phyloP scores from a whole-genome alignment of 2,888 invertebrate genomes.

The Microchrysa polita region DNA sequence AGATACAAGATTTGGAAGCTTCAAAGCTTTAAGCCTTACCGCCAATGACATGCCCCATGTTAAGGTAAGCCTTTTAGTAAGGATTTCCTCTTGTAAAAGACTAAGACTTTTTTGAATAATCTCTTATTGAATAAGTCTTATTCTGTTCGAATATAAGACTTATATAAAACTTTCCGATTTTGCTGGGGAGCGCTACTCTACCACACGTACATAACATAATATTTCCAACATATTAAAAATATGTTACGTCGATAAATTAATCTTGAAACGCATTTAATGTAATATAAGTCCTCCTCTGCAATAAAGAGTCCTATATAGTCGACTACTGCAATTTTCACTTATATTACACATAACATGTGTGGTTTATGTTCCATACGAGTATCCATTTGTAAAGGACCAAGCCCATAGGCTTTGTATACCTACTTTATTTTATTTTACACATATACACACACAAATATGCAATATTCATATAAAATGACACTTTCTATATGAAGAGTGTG shows the following conservation, averaged over 20 bases:
- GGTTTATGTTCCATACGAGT: slow-evolving; percentile 30
- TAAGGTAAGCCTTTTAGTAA: too few species aligned
- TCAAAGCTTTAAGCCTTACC: too few species aligned
- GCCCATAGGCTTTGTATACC: too few species aligned
- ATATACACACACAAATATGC: too few species aligned
- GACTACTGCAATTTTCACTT: slow-evolving; percentile 30
- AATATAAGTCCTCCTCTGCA: slow-evolving; percentile 10
- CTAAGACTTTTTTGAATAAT: too few species aligned
- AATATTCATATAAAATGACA: slow-evolving; percentile 1
- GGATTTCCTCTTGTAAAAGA: too few species aligned
- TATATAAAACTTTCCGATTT: too few species aligned
- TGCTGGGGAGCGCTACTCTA: not conserved
- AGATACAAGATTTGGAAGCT: too few species aligned
- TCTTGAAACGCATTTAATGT: not conserved
- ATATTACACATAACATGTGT: slow-evolving; percentile 37
- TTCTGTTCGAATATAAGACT: too few species aligned
- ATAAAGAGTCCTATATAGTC: slow-evolving; percentile 19
- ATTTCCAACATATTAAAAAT: slow-evolving; percentile 14
- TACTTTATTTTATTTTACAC: not conserved
- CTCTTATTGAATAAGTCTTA: too few species aligned
- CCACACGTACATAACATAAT: not conserved
- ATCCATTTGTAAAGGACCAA: not conserved
- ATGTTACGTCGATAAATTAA: slow-evolving; percentile 26
- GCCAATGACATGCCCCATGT: too few species aligned
- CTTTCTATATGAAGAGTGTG: not conserved